A percentile compares a stretch with the other conserved stretches of the same genome.
Evolutionary conservation across 2,113 vertebrate species (phyloP).

Genomic region (Elgaria multicarinata): DNA sequence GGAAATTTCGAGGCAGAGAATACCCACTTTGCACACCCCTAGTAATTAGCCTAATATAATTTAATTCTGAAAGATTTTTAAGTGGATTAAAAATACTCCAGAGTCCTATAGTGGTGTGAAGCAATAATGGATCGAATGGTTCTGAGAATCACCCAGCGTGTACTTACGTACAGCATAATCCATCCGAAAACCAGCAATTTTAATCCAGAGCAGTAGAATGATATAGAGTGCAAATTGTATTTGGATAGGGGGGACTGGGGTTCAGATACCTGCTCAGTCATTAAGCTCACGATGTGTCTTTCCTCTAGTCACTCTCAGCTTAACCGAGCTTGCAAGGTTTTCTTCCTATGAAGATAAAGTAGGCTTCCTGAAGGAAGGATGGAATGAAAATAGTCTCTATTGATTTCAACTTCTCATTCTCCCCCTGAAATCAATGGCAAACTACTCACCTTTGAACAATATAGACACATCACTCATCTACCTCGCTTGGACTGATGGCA

Average conservation of each 20-base stretch:
- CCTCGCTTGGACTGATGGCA: too few relatives aligned
- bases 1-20: too few relatives aligned
- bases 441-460: slow-evolving; percentile 56
- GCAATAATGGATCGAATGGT: background rate
- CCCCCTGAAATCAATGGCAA: slow-evolving; percentile 71
- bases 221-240: background rate
- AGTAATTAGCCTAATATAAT: background rate
- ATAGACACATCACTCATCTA: slow-evolving; percentile 25
- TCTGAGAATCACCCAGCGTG: background rate
- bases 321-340: background rate
- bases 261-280: background rate
- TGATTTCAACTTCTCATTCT: slow-evolving; percentile 41
- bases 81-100: background rate
- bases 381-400: background rate
- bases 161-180: background rate
- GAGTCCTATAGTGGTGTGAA: background rate
- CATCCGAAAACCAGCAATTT: background rate
- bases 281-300: background rate
- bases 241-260: background rate
- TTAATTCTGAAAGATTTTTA: background rate
- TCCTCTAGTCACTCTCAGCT: background rate
- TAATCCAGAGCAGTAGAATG: background rate
- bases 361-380: slow-evolving; percentile 61
- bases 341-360: background rate
- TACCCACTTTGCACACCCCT: too few relatives aligned